Percentiles rank a stretch among this genome's conserved stretches.
These are phyloP conservation scores for Copidosoma floridanum DNA, from an alignment of 1,140 invertebrate genomes.

Conservation along the genomic window DNA sequence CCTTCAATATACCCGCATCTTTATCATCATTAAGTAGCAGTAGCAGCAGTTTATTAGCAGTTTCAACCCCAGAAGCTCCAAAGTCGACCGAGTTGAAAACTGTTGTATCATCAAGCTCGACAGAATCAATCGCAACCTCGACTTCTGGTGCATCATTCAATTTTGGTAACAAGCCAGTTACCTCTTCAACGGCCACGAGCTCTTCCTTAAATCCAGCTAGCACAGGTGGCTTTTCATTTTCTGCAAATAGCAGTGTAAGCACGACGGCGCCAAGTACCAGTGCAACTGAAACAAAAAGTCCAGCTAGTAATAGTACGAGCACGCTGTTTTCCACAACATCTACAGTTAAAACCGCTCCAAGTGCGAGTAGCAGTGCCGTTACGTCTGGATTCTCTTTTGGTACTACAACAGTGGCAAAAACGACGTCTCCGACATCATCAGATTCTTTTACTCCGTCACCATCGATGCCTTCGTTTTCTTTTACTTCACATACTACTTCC, in stretches of 20 bases:
- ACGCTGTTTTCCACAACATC: background rate
- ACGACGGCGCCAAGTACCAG: no score
- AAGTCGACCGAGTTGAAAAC: no score
- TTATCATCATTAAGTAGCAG: background rate
- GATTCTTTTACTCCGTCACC: background rate
- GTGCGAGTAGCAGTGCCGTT: background rate
- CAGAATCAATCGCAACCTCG: no score
- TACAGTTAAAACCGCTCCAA: background rate
- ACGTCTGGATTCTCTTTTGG: background rate
- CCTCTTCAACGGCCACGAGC: background rate
- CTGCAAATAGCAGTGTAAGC: no score
- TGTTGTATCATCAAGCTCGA: no score
- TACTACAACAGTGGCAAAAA: background rate
- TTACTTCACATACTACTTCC: no score
- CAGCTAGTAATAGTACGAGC: background rate
- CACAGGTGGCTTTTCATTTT: slow-evolving; percentile 4
- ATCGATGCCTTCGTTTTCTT: no score
- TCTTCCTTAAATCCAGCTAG: background rate
- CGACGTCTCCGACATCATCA: background rate
- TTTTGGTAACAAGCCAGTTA: background rate
- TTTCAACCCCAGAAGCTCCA: no score
- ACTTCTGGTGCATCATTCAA: background rate
- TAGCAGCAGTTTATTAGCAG: no score
- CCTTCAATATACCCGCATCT: slow-evolving; percentile 36
- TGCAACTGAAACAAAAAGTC: no score